Percentiles rank a stretch among this genome's conserved stretches.
Conservation (phyloP, 2,797 vertebrate genomes). For the Hemitrygon akajei region DNA sequence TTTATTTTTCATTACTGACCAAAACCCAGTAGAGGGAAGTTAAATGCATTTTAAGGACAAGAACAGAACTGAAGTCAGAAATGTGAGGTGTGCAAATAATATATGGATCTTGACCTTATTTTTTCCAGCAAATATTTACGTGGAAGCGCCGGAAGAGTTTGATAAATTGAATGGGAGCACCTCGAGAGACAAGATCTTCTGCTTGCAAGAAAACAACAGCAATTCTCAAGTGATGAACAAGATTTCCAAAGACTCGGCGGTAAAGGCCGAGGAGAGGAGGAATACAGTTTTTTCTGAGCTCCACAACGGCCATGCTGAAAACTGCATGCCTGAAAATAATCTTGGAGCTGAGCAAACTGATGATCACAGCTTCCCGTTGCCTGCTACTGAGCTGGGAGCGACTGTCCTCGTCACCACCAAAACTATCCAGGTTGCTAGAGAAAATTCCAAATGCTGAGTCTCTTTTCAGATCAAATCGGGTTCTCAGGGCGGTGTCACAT, state of each 20-base stretch:
- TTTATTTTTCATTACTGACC: no score
- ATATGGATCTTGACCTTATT: neutral
- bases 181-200: no score
- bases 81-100: no score
- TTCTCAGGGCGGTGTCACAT: neutral
- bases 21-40: no score
- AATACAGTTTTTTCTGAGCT: neutral
- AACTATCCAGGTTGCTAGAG: conserved; percentile 48
- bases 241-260: neutral
- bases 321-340: rapidly evolving
- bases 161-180: neutral
- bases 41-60: no score
- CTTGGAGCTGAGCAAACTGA: neutral
- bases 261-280: neutral
- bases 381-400: conserved; percentile 61
- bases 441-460: neutral
- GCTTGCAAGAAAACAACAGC: neutral
- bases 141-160: neutral
- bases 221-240: neutral
- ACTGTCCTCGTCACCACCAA: conserved; percentile 62
- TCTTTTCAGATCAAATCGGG: neutral
- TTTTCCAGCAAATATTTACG: neutral
- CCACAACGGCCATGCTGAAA: no score
- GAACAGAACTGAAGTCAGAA: no score
- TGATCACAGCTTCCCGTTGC: conserved; percentile 53